Evolutionary conservation across 2,888 invertebrate genomes (phyloP).

Genomic region (Lithophane ornitopus): DNA sequence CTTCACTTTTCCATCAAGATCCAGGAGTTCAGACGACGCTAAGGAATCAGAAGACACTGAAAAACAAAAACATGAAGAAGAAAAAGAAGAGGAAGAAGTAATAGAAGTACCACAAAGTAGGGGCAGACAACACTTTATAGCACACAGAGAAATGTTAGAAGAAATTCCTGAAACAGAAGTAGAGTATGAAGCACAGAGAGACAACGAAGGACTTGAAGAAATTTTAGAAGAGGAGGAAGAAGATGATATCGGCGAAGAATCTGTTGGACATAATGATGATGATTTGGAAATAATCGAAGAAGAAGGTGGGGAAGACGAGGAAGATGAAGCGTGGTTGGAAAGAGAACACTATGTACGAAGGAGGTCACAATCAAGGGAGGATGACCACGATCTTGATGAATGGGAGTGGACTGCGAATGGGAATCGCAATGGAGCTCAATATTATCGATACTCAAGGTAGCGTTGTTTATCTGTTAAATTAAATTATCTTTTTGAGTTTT

Average conservation of each 20-base stretch:
- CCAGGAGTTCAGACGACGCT: slow-evolving; percentile 47
- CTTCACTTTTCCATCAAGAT: slow-evolving; percentile 72
- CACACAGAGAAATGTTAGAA: slow-evolving; percentile 86
- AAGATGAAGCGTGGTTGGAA: slow-evolving; percentile 81
- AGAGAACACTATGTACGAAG: slow-evolving; percentile 73
- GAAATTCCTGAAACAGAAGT: slow-evolving; percentile 87
- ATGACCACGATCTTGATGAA: slow-evolving; percentile 85
- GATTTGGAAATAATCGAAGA: slow-evolving; percentile 85
- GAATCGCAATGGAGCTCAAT: slow-evolving; percentile 81
- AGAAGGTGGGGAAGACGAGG: slow-evolving; percentile 85
- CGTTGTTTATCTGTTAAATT: slow-evolving; percentile 74
- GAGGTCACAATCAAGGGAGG: slow-evolving; percentile 75
- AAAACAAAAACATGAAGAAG: slow-evolving; percentile 64
- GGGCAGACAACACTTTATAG: slow-evolving; percentile 78
- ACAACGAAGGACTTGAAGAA: slow-evolving; percentile 82
- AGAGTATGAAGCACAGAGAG: slow-evolving; percentile 85
- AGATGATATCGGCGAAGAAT: slow-evolving; percentile 75
- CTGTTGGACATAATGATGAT: slow-evolving; percentile 72
- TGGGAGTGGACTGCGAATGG: slow-evolving; percentile 87
- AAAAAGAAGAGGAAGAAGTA: slow-evolving; percentile 67
- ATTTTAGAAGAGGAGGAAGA: slow-evolving; percentile 86
- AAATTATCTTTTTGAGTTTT: slow-evolving; percentile 69
- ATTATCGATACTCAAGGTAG: slow-evolving; percentile 84
- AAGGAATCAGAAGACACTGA: slow-evolving; percentile 50
- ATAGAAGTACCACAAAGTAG: slow-evolving; percentile 72